These are phyloP conservation scores for Danionella dracula DNA, from an alignment of 2,797 vertebrate species.

Conservation along the genomic window DNA sequence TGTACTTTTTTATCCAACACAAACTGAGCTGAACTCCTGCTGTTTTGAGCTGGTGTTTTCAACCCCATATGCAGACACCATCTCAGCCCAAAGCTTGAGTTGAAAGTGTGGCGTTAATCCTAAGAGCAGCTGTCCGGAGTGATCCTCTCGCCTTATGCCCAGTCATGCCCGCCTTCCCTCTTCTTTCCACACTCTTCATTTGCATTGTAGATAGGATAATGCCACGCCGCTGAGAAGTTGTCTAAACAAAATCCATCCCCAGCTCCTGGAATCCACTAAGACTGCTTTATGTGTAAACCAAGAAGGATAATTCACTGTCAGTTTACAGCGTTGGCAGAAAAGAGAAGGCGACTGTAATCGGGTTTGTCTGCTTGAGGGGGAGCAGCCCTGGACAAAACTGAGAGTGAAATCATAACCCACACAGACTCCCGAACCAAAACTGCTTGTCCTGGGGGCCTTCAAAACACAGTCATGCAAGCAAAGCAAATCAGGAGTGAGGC, in stretches of 20 bases:
- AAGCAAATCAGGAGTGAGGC: slow-evolving; percentile 23
- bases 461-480: slow-evolving; percentile 12
- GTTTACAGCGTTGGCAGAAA: slow-evolving; percentile 29
- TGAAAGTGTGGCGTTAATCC: slow-evolving; percentile 44
- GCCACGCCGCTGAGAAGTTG: slow-evolving; percentile 10
- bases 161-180: slow-evolving; percentile 17
- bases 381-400: slow-evolving; percentile 4
- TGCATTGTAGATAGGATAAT: slow-evolving; percentile 40
- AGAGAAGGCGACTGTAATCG: slow-evolving; percentile 27
- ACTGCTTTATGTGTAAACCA: slow-evolving; percentile 19
- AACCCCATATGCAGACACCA: neutral
- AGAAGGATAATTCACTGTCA: slow-evolving; percentile 27
- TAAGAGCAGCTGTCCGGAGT: slow-evolving; percentile 36
- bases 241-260: slow-evolving; percentile 27
- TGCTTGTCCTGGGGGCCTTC: slow-evolving; percentile 1
- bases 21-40: neutral
- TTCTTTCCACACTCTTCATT: slow-evolving; percentile 14
- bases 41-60: neutral
- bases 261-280: slow-evolving; percentile 13
- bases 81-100: slow-evolving; percentile 15
- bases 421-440: slow-evolving; percentile 10
- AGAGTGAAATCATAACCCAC: slow-evolving; percentile 9
- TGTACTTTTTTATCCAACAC: neutral
- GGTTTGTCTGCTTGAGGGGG: slow-evolving; percentile 24
- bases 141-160: slow-evolving; percentile 25